Evolutionary conservation across 1,140 invertebrate species (phyloP).

Genomic region (Cotesia typhae): DNA sequence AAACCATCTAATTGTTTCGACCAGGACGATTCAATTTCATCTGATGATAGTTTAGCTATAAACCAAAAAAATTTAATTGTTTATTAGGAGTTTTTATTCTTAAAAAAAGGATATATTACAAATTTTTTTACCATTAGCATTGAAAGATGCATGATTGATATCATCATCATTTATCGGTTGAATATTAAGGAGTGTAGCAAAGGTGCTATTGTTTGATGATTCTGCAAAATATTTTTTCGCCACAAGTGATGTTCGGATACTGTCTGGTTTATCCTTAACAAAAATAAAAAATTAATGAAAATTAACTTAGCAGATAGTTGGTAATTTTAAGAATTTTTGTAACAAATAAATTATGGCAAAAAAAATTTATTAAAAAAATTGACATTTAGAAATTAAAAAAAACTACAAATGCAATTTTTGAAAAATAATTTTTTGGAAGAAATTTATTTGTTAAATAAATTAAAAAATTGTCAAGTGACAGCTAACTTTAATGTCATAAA

Average conservation of each 20-base stretch:
- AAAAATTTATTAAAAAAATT: too few relatives aligned
- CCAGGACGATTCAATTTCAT: constrained; percentile 34
- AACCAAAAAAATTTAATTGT: not conserved
- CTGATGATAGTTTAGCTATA: constrained; percentile 29
- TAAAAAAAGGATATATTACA: too few relatives aligned
- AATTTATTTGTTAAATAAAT: too few relatives aligned
- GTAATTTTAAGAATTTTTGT: too few relatives aligned
- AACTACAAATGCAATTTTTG: too few relatives aligned
- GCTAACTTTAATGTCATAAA: too few relatives aligned
- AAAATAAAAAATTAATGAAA: constrained; percentile 2
- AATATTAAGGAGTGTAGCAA: constrained; percentile 49
- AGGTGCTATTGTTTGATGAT: constrained; percentile 43
- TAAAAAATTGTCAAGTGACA: too few relatives aligned
- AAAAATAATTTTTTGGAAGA: too few relatives aligned
- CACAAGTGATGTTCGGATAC: constrained; percentile 37
- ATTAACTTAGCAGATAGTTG: too few relatives aligned
- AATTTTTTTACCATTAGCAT: constrained; percentile 44
- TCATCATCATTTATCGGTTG: constrained; percentile 43
- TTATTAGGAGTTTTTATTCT: too few relatives aligned
- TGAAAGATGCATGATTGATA: constrained; percentile 15
- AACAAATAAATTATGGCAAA: too few relatives aligned
- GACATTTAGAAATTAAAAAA: too few relatives aligned
- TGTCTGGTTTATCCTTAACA: constrained; percentile 44
- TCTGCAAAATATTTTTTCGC: constrained; percentile 44
- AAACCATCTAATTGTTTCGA: constrained; percentile 36